phyloP scores from a whole-genome alignment of 1,140 invertebrate species.

The Forficula auricularia region DNA sequence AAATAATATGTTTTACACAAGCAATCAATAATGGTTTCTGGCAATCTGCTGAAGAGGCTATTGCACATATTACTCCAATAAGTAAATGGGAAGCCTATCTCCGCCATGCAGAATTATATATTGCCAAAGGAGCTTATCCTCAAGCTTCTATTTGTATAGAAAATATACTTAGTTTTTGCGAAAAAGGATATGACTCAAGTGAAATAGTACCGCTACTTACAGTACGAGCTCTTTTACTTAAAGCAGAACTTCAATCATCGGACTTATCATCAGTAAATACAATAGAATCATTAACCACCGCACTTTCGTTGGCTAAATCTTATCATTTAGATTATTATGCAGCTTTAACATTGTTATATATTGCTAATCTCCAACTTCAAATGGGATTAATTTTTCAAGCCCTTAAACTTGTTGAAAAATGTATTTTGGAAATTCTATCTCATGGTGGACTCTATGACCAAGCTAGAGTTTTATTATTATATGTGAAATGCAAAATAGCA shows the following conservation, averaged over 20 bases:
- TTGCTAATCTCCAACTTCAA: constrained; percentile 54
- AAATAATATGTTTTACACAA: constrained; percentile 37
- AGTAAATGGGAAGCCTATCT: constrained; percentile 42
- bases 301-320: constrained; percentile 45
- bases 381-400: constrained; percentile 58
- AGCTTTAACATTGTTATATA: constrained; percentile 54
- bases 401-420: constrained; percentile 44
- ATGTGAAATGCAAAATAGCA: constrained; percentile 27
- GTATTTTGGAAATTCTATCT: constrained; percentile 51
- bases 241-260: constrained; percentile 48
- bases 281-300: constrained; percentile 44
- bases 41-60: constrained; percentile 53
- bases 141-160: constrained; percentile 38
- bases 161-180: constrained; percentile 32
- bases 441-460: constrained; percentile 67
- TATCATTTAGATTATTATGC: constrained; percentile 58
- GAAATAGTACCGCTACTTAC: constrained; percentile 36
- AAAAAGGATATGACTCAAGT: constrained; percentile 26
- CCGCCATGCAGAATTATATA: constrained; percentile 44
- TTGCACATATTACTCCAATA: constrained; percentile 49
- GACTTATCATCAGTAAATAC: constrained; percentile 29
- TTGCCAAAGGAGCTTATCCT: constrained; percentile 45
- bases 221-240: constrained; percentile 47
- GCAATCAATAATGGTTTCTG: constrained; percentile 49
- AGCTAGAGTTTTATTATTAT: constrained; percentile 37